Base-by-base conservation (phyloP, 2,888 invertebrate species). In the Mythimna impura region DNA sequence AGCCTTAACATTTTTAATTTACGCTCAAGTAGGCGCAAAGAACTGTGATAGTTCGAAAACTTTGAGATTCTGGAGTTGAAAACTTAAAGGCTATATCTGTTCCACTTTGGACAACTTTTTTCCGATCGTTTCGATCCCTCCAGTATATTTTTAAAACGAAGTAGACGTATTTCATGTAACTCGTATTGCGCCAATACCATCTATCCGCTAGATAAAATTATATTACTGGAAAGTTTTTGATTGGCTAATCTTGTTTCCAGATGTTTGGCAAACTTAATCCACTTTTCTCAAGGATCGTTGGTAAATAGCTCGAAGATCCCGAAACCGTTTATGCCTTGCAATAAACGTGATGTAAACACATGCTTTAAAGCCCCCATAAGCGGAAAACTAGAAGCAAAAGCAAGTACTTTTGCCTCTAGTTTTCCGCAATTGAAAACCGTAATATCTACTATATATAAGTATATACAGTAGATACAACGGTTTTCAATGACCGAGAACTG, bases 1-100 rank as follows among this genome's bases (percentile, higher is more conserved):
- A 30, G 20, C 30, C 14, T 7, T 3, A 62, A 67, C 36, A 57
- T 79, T 65, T 74, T 62, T 66, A 64, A 65, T 75, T 62, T 65
- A 17, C 40, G 14, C 17, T 50, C n/a, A 6, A 58, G 17, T 22
- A 55, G 43, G 64, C 25, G 10, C 40, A 10, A 62, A 62, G 30
- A 40, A 22, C 40, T 65, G 57, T 54, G 36, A 62, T 50, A 74
- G 60, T 67, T 17, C 6, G 22, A n/a, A 40, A 71, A 66, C 22
- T 66, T 78, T 0, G 9, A 34, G 10, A 60, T 54, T 30, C 20
- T 36, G 34, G 30, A 17, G 2, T 36, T 62, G 40, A 54, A 17
- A 63, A 54, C 12, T 69, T 20, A 47, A 20, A 52, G 64, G n/a
- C 6, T 50, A 10, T 43, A n/a, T 75, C 8, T n/a, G 14, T 36